These are phyloP conservation scores for Mechanitis messenoides DNA, from an alignment of 2,888 invertebrate species.

Conservation along the genomic window DNA sequence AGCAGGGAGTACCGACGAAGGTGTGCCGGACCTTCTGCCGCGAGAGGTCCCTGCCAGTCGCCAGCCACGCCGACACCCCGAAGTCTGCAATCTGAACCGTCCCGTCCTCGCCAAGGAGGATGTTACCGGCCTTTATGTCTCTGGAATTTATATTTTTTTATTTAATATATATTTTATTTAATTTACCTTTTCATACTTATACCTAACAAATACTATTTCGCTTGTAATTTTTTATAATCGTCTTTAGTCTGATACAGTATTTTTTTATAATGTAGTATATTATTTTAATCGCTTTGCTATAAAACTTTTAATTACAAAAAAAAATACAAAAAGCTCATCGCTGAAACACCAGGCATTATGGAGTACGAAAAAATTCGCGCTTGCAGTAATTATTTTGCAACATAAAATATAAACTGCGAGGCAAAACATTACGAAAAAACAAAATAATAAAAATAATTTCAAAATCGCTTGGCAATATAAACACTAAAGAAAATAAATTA, in stretches of 20 bases:
- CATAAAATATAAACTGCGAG: too few species aligned
- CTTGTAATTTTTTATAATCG: too few species aligned
- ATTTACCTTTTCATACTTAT: background rate
- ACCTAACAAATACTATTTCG: background rate
- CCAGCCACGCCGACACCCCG: slow-evolving; percentile 98
- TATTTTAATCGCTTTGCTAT: too few species aligned
- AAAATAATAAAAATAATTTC: background rate
- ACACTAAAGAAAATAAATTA: background rate
- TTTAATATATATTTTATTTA: background rate
- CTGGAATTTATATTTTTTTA: slow-evolving; percentile 66
- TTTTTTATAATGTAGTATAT: too few species aligned
- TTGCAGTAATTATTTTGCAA: too few species aligned
- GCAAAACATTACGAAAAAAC: too few species aligned
- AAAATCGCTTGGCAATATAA: too few species aligned
- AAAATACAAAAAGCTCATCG: too few species aligned
- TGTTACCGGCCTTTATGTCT: slow-evolving; percentile 98
- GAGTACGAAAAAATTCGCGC: too few species aligned
- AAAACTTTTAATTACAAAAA: too few species aligned
- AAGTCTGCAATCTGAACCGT: slow-evolving; percentile 99
- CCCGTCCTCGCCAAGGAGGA: slow-evolving; percentile 96
- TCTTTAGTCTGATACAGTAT: too few species aligned
- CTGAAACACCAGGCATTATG: too few species aligned
- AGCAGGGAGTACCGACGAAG: slow-evolving; percentile 99
- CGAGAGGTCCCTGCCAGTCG: slow-evolving; percentile 94
- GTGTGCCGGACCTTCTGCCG: slow-evolving; percentile 97